Conservation (phyloP, 2,113 vertebrate genomes). For the Cyprinus carpio region DNA sequence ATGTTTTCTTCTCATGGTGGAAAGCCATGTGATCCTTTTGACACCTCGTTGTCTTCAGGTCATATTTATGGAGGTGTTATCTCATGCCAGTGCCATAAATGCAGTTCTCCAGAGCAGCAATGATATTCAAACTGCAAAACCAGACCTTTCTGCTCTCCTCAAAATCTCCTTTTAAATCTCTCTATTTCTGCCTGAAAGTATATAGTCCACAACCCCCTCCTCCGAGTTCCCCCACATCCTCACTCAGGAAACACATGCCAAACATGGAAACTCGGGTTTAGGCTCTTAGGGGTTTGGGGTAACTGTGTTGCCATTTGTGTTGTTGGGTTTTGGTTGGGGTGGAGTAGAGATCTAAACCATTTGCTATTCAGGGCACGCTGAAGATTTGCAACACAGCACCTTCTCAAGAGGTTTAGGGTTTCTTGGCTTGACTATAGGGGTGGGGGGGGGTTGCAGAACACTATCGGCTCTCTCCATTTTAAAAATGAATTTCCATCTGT, state of each 20-base stretch:
- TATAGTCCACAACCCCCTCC: slow-evolving; percentile 59
- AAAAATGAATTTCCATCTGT: not conserved
- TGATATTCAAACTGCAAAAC: slow-evolving; percentile 1
- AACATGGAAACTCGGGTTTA: slow-evolving; percentile 64
- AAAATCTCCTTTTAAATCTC: slow-evolving; percentile 52
- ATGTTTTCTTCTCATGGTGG: slow-evolving; percentile 28
- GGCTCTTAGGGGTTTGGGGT: not conserved
- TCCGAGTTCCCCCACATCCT: slow-evolving; percentile 36
- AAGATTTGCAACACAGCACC: slow-evolving; percentile 56
- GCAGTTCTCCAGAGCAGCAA: slow-evolving; percentile 28
- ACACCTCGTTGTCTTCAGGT: slow-evolving; percentile 24
- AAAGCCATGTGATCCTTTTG: slow-evolving; percentile 40
- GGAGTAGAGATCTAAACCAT: slow-evolving; percentile 46
- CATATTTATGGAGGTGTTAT: slow-evolving; percentile 8
- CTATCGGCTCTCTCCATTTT: not conserved
- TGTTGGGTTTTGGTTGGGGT: slow-evolving; percentile 34
- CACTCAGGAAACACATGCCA: slow-evolving; percentile 65
- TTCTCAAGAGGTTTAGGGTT: slow-evolving; percentile 66
- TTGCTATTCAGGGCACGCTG: slow-evolving; percentile 69
- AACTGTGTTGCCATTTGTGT: slow-evolving; percentile 50
- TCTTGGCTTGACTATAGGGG: slow-evolving; percentile 49
- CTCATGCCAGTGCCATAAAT: slow-evolving; percentile 6
- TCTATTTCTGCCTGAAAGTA: slow-evolving; percentile 53
- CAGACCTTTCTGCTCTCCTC: not conserved
- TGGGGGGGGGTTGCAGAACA: slow-evolving; percentile 28